Base-by-base conservation (phyloP, 2,113 vertebrate genomes). In the Sinocyclocheilus maitianheensis region DNA sequence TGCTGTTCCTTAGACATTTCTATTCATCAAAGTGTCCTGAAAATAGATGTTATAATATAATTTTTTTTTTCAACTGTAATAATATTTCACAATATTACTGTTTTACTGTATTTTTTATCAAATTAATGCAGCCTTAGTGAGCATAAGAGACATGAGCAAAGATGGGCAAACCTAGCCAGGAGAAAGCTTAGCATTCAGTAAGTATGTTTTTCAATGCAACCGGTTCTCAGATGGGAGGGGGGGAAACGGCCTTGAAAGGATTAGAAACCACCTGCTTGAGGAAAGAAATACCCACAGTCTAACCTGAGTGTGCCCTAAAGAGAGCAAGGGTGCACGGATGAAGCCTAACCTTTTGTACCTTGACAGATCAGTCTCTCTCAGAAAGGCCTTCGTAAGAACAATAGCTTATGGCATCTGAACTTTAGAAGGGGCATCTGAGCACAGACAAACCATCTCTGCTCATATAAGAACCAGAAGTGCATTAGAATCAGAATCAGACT, bases 321-420 rank as follows among this genome's bases (percentile, higher is more conserved):
- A 67, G 40, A 46, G 14, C 37, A 65, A 67, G 22, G 71, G 7
- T 30, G 55, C 43, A 67, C 16, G 20, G 20, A 58, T 84, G 22
- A 60, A n/a, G 51, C 14, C 65, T 26, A 58, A 48, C 83, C 71
- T 75, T 81, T 48, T 30, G n/a, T 81, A 81, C 60, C 6, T 65
- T 65, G 62, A 58, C 34, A 46, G 51, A 53, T 58, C 71, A 72
- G 67, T 69, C 89, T 83, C 90, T 89, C 77, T 82, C 24, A 77
- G 48, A 77, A 53, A 77, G 48, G n/a, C 13, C 24, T 53, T 26
- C 46, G 40, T 26, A 13, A 26, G 24, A 77, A 30, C 75, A 77
- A 30, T 24, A 16, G 24, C 48, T 77, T 10, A 48, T 75, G 71
- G 40, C 40, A n/a, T 24, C 22, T 46, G 71, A n/a, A 74, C 40